Percentiles rank a stretch among this genome's conserved stretches.
Conservation (phyloP, 2,113 vertebrate species). For the Phylloscopus whistleri region DNA sequence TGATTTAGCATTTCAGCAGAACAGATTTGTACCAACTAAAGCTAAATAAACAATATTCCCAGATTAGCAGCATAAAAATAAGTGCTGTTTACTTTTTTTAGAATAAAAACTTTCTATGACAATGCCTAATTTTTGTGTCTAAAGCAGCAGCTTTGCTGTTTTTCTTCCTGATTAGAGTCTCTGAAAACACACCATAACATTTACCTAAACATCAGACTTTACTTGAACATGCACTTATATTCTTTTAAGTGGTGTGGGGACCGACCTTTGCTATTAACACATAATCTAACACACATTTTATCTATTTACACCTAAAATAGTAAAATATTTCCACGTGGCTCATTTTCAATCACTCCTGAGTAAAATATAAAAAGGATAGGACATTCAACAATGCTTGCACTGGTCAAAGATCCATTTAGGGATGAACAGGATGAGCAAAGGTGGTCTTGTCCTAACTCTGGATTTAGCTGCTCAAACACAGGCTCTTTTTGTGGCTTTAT, state of each 20-base stretch:
- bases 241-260: not conserved
- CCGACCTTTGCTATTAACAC: not conserved
- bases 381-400: not conserved
- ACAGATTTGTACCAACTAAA: conserved; percentile 18
- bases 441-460: not conserved
- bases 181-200: not conserved
- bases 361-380: not conserved
- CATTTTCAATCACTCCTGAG: not conserved
- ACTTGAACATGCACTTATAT: not conserved
- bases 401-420: not conserved
- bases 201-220: not conserved
- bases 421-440: not conserved
- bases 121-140: not conserved
- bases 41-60: conserved; percentile 33
- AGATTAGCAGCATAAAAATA: conserved; percentile 51
- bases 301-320: not conserved
- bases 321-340: not conserved
- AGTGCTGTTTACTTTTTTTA: not conserved
- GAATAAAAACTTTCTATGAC: not conserved
- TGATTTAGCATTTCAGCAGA: conserved; percentile 36
- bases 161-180: not conserved
- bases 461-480: not conserved
- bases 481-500: not conserved
- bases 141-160: not conserved
- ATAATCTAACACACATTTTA: not conserved